These are phyloP conservation scores for Micropoecilia bifurca DNA, from an alignment of 2,797 vertebrate genomes.

Conservation along the genomic window DNA sequence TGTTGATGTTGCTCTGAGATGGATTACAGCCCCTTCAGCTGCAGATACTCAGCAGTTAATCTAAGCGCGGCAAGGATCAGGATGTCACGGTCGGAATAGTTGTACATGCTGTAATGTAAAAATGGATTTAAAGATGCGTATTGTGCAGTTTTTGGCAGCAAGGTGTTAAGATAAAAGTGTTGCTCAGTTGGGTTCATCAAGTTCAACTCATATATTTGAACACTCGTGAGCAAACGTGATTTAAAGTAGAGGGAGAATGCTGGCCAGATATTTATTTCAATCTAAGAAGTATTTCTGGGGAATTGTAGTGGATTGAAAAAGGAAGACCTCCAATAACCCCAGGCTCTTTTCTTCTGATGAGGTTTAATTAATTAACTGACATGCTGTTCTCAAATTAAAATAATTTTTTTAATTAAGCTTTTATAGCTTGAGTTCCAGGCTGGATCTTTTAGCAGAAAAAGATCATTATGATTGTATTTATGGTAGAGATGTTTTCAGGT, in stretches of 20 bases:
- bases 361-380: background rate
- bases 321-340: background rate
- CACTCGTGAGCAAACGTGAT: background rate
- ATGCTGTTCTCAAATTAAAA: slow-evolving; percentile 6
- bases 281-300: background rate
- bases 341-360: background rate
- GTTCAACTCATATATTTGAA: background rate
- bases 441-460: background rate
- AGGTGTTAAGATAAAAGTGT: background rate
- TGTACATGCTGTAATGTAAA: slow-evolving; percentile 1
- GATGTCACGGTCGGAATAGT: background rate
- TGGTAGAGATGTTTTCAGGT: background rate
- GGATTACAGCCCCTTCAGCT: slow-evolving; percentile 35
- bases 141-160: background rate
- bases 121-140: slow-evolving; percentile 4
- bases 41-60: slow-evolving; percentile 9
- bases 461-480: background rate
- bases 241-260: background rate
- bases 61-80: slow-evolving; percentile 41
- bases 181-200: background rate
- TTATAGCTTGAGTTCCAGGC: background rate
- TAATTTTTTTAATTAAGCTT: background rate
- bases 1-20: slow-evolving; percentile 14
- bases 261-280: background rate
- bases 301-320: background rate